Base-by-base conservation (phyloP, 2,888 invertebrate species). In the Cecidostiba fungosa region DNA sequence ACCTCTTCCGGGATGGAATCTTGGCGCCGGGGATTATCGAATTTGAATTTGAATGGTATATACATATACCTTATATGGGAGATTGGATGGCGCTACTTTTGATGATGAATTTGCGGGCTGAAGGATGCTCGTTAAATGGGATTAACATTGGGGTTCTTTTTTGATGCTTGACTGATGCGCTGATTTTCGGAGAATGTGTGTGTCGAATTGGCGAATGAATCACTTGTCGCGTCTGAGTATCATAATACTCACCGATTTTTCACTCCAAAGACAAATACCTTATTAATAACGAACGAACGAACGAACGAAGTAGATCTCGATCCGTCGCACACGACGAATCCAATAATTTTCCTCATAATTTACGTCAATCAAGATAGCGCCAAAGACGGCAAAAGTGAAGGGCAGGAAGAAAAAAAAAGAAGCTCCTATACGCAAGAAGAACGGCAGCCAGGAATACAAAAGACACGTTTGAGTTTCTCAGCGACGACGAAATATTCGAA, bases 271-370 rank as follows among this genome's bases (percentile, higher is more conserved):
- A 23, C 39, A 59, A 26, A 29, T 0, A 5, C 19, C 70, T 50
- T 79, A 79, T 79, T 79, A 79, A 79, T 72, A 79, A 79, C 32
- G 36, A 54, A 79, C n/a, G n/a, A n/a, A n/a, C n/a, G n/a, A n/a
- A n/a, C n/a, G n/a, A n/a, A n/a, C n/a, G 72, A 6, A 12, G 26
- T 3, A 85, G 87, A 89, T 89, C 89, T 89, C 89, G 90, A 91
- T 91, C 90, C 88, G 89, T 88, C 87, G 89, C 89, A 88, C 89
- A 90, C 88, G 89, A 90, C 16, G 62, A 91, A 90, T 89, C 89
- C 89, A 90, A 89, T 89, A 89, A 90, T 84, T 85, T 81, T 72
- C 80, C 54, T 80, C 79, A 76, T 84, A 84, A 84, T 91, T 89
- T 87, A 89, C 88, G 88, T 89, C 88, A 72, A 86, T 80, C 76